Conservation (phyloP, 2,113 vertebrate species). For the Notothenia coriiceps region DNA sequence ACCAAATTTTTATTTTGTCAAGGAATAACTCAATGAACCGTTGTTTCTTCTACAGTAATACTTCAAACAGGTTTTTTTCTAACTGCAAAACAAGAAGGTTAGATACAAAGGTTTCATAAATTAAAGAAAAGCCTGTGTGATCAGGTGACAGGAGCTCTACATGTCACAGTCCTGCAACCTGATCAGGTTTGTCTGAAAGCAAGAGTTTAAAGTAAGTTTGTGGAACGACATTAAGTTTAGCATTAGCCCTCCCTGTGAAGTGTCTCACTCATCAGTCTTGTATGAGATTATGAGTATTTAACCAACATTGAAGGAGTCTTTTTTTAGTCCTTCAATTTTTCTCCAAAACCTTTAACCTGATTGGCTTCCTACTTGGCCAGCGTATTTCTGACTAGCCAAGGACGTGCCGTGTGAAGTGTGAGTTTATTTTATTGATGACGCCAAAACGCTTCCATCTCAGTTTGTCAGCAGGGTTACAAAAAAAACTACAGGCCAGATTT, state of each 20-base stretch:
- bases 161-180: not conserved
- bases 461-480: too few species aligned
- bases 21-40: conserved; percentile 37
- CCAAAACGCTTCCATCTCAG: too few species aligned
- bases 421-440: too few species aligned
- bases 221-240: not conserved
- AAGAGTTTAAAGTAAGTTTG: not conserved
- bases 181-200: conserved; percentile 18
- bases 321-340: too few species aligned
- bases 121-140: conserved; percentile 47
- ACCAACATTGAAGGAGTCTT: too few species aligned
- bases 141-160: conserved; percentile 29
- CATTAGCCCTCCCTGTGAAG: not conserved
- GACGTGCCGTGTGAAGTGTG: too few species aligned
- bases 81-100: conserved; percentile 36
- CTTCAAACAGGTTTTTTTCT: conserved; percentile 41
- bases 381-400: too few species aligned
- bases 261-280: conserved; percentile 5
- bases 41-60: conserved; percentile 52
- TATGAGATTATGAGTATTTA: not conserved
- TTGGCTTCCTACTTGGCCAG: too few species aligned
- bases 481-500: too few species aligned
- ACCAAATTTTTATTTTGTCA: conserved; percentile 58
- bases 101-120: conserved; percentile 67
- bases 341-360: too few species aligned